phyloP scores from a whole-genome alignment of 2,888 invertebrate genomes.

The Nymphalis c-album region DNA sequence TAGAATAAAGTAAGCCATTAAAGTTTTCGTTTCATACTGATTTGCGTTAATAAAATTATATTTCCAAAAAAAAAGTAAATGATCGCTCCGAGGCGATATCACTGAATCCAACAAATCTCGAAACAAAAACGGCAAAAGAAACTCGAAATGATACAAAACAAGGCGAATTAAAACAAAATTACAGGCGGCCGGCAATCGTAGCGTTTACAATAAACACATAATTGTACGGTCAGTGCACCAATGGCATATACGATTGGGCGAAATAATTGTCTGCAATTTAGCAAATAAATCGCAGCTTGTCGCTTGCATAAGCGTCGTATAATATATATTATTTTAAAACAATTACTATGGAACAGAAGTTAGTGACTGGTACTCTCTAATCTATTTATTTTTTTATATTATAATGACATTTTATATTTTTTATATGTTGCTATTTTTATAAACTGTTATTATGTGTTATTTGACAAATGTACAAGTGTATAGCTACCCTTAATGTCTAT shows the following conservation, averaged over 20 bases:
- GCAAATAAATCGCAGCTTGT: conserved; percentile 59
- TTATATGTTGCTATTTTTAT: background rate
- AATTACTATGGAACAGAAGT: conserved; percentile 15
- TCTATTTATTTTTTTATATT: conserved; percentile 2
- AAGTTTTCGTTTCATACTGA: background rate
- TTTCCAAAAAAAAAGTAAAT: conserved; percentile 24
- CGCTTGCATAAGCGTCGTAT: conserved; percentile 43
- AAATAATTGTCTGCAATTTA: conserved; percentile 67
- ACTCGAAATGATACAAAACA: conserved; percentile 78
- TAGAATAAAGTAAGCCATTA: background rate
- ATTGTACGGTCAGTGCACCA: conserved; percentile 78
- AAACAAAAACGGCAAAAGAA: conserved; percentile 63
- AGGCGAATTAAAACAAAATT: conserved; percentile 81
- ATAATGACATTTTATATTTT: background rate
- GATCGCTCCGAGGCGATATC: conserved; percentile 27
- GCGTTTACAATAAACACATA: conserved; percentile 83
- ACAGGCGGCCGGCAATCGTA: conserved; percentile 77
- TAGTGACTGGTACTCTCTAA: conserved; percentile 15
- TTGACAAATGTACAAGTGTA: background rate
- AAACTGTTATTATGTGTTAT: background rate
- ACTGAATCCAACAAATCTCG: conserved; percentile 60
- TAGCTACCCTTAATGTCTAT: conserved; percentile 15
- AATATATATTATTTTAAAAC: conserved; percentile 40
- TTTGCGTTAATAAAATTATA: conserved; percentile 18
- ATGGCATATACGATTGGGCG: conserved; percentile 72